Percentiles rank a stretch among this genome's conserved stretches.
Evolutionary conservation across 2,888 invertebrate genomes (phyloP).

Genomic region (Antheraea assamensis): DNA sequence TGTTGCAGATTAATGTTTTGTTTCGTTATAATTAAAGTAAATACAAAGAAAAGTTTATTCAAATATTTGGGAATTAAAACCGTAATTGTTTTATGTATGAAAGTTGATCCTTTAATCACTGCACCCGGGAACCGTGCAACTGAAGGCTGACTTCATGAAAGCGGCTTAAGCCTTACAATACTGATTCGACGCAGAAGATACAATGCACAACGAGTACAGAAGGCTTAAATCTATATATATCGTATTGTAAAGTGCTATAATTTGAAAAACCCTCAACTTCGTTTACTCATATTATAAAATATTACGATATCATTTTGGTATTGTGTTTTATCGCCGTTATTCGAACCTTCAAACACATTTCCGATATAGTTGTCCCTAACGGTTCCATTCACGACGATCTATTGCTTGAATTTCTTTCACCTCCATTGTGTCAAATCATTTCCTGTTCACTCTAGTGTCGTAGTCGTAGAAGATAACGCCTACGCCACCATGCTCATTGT

Average conservation of each 20-base stretch:
- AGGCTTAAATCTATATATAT: background rate
- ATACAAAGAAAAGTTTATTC: slow-evolving; percentile 7
- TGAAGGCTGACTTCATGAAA: slow-evolving; percentile 10
- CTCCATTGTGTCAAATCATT: no score
- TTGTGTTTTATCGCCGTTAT: no score
- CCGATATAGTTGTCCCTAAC: no score
- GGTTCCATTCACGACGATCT: no score
- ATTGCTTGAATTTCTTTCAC: no score
- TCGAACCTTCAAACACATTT: no score
- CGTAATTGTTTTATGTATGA: slow-evolving; percentile 11
- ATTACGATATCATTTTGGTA: no score
- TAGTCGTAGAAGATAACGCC: no score
- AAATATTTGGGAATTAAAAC: background rate
- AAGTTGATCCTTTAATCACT: slow-evolving; percentile 33
- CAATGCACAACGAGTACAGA: background rate
- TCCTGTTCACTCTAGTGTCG: no score
- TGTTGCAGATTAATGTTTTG: background rate
- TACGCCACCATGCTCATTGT: no score
- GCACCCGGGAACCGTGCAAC: slow-evolving; percentile 25
- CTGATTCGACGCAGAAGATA: background rate
- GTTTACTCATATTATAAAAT: no score
- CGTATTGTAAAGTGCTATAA: background rate
- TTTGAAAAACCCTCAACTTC: background rate
- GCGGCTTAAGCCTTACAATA: slow-evolving; percentile 7
- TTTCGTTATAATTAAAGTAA: background rate